Evolutionary conservation across 1,140 invertebrate species (phyloP), one percentile per base, ranked within the genome.

Genomic region (Papilio glaucus): DNA sequence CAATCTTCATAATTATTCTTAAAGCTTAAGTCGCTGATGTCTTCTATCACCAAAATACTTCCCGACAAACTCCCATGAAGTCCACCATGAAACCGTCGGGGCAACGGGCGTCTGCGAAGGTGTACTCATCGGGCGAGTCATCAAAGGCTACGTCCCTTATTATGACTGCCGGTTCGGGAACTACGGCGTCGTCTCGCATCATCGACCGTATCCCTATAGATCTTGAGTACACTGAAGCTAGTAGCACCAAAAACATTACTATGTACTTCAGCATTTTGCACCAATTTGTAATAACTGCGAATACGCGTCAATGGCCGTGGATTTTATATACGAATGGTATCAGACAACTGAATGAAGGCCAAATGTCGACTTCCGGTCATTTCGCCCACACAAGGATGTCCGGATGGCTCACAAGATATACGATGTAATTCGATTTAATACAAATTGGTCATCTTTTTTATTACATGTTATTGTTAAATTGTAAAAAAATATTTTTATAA

Each of bases 31-130:
- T 49, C 45, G 45, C 21, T 49, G 15, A 8, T 21, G 29, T 33
- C 29, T 33, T 72, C 18, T 79, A 75, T 79, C 75, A 85, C 89
- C 89, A 91, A n/a, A n/a, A n/a, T n/a, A 89, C 86, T 74, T 89
- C 86, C 24, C 89, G 80, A 38, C 89, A 91, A 39, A 79, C 70
- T 18, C 84, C 83, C 13, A 68, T 72, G 39, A 81, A 33, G 63
- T 89, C 89, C 68, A 83, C 38, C 49, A 78, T 67, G n/a, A 75
- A 83, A 42, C 86, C 89, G 12, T 80, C 75, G 1, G 84, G 83
- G 45, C 88, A 90, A 6, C 37, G 71, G 7, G 24, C 38, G 1
- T 53, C 37, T 39, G 72, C 57, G 13, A 29, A 33, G 26, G 10
- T 33, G 13, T 68, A 68, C 10, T 72, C 73, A 18, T 81, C 72